Base-by-base conservation (phyloP, 2,888 invertebrate species). In the Meganola albula region DNA sequence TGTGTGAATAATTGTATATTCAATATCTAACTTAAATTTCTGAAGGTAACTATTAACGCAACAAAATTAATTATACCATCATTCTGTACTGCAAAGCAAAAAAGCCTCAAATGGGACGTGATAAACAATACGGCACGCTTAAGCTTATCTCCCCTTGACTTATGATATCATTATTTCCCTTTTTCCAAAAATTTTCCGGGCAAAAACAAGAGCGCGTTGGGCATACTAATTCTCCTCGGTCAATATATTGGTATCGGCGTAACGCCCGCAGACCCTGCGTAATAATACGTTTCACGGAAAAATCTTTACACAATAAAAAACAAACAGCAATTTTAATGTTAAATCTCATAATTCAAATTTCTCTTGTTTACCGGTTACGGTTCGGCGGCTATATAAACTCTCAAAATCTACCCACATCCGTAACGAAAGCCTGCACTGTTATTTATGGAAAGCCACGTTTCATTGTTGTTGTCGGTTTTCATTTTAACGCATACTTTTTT, bases 381-480 rank as follows among this genome's bases (percentile, higher is more conserved):
- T 70, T 74, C 62, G 66, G 63, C 50, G 63, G 65, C 63, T 77
- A 68, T 75, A 74, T 76, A 76, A 78, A 79, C 76, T 75, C 77
- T 76, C 73, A 72, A 74, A 77, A 75, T 74, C 74, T 76, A 80
- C 79, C 75, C 77, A 76, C 78, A 82, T 82, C 76, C 78, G 74
- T 72, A 72, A 72, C 71, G 74, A 79, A 77, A 76, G 76, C 75
- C 72, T 77, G 74, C 74, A 76, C 63, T 58, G 76, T 84, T 83
- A 79, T 84, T 83, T 80, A 83, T 80, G 78, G 68, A 71, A 72
- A 77, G 70, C 77, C 67, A 72, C 71, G 75, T 77, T 80, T 77
- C 78, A 78, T 83, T 80, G 75, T 82, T 79, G 74, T 73, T 79
- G 79, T 77, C 67, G 68, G 70, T 74, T 76, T 78, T 73, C 71